These are phyloP conservation scores for Caenorhabditis inopinata DNA, from an alignment of 1,140 invertebrate species.

Conservation along the genomic window DNA sequence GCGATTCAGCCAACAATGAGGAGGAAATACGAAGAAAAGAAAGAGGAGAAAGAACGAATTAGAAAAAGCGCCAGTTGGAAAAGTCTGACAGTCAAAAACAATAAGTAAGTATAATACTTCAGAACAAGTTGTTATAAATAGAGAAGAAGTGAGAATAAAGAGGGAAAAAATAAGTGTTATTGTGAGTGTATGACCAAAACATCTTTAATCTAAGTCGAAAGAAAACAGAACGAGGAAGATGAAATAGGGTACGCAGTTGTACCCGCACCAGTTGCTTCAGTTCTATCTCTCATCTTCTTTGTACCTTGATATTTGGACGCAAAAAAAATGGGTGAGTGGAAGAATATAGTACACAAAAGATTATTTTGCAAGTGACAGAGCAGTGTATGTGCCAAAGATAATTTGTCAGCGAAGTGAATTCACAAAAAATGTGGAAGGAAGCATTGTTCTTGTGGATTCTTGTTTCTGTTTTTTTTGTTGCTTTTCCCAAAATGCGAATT, in stretches of 20 bases:
- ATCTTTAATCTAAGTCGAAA: neutral
- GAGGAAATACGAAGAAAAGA: neutral
- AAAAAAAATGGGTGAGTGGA: neutral
- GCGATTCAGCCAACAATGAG: neutral
- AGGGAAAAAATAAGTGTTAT: no score
- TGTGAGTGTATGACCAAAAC: neutral
- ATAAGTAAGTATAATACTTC: neutral
- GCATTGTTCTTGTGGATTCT: no score
- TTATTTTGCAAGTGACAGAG: no score
- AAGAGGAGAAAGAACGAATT: neutral
- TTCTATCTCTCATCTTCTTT: neutral
- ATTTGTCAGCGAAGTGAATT: no score
- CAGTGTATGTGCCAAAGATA: no score
- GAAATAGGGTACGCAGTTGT: neutral
- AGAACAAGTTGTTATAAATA: neutral
- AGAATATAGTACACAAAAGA: neutral
- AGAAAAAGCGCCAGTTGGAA: neutral
- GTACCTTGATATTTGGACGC: conserved; percentile 7
- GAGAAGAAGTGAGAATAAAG: no score
- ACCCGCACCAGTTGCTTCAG: neutral
- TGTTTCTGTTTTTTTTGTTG: no score
- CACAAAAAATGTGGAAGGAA: no score
- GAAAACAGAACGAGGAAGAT: no score
- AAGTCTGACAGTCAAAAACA: neutral
- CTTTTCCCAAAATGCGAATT: no score